A percentile compares a stretch with the other conserved stretches of the same genome.
Conservation (phyloP, 2,113 vertebrate species). For the Hemiprocne comata region DNA sequence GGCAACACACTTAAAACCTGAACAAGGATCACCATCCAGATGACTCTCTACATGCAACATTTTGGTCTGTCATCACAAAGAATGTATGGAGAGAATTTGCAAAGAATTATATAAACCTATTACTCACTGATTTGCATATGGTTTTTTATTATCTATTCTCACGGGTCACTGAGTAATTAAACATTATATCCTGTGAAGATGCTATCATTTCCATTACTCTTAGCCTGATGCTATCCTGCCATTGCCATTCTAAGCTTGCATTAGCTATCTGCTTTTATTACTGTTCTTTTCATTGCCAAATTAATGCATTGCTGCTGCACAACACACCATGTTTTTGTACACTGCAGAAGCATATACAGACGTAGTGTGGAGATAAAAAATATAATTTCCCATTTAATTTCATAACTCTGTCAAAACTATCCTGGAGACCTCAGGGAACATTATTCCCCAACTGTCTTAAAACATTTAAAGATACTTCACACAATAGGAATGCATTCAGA, state of each 20-base stretch:
- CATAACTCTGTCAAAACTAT: background rate
- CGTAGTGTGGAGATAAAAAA: fast-evolving
- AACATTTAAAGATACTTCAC: background rate
- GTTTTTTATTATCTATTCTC: background rate
- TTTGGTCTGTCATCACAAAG: background rate
- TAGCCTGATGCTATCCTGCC: background rate
- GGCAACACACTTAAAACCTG: background rate
- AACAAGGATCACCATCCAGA: background rate
- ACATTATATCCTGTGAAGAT: background rate
- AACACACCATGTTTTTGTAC: background rate
- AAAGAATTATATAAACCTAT: background rate
- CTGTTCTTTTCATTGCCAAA: background rate
- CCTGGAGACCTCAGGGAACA: background rate
- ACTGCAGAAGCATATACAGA: background rate
- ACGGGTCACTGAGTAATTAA: background rate
- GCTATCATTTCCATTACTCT: background rate
- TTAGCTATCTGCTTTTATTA: background rate
- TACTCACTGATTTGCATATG: background rate
- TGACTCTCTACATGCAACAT: background rate
- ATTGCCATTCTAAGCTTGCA: background rate
- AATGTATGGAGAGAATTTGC: background rate
- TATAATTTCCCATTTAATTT: background rate
- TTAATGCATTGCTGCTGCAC: background rate
- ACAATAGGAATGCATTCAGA: background rate
- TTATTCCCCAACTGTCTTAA: background rate